Evolutionary conservation across 1,140 invertebrate genomes (phyloP), one percentile per base, ranked within the genome.

Genomic region (Lepidurus couesii): DNA sequence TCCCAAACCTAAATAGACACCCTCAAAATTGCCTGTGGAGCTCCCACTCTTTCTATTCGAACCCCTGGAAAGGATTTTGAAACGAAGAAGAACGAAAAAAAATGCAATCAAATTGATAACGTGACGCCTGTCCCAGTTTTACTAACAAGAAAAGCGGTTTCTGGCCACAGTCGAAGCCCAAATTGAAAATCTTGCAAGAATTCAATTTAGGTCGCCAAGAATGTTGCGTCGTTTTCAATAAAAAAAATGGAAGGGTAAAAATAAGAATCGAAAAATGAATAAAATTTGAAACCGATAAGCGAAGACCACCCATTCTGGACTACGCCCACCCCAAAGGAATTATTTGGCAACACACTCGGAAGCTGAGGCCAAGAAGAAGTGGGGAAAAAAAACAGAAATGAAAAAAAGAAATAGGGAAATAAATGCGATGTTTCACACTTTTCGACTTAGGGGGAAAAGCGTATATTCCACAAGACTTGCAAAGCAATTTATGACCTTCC

Each of bases 131-230:
- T 65, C 13, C 13, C 53, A 65, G 21, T 65, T 65, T 65, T 7
- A 21, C 53, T 65, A 65, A 65, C 53, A 65, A 65, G 53, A 65
- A 65, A 65, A 65, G 53, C 21, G 21, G 53, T 65, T 65, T 65
- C 16, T 65, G 16, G 21, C 53, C 8, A 65, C 16, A 65, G 53
- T 65, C 16, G 53, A 13, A 21, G 53, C 21, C 53, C 9, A 65
- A 16, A 65, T n/a, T 65, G 16, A 21, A 65, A 65, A 65, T 16
- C 53, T 47, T 47, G 45, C 21, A 65, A 65, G 21, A 21, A 65
- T 65, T 65, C 9, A 65, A 65, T 65, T 21, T 65, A n/a, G 16
- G 53, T 65, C 53, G 53, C 53, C 9, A 65, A 21, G 53, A 65
- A 65, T 65, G 16, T 65, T 13, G n/a, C 21, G 53, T 65, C 9